phyloP scores from a whole-genome alignment of 2,888 invertebrate genomes.

The Cryptocephalus primarius region DNA sequence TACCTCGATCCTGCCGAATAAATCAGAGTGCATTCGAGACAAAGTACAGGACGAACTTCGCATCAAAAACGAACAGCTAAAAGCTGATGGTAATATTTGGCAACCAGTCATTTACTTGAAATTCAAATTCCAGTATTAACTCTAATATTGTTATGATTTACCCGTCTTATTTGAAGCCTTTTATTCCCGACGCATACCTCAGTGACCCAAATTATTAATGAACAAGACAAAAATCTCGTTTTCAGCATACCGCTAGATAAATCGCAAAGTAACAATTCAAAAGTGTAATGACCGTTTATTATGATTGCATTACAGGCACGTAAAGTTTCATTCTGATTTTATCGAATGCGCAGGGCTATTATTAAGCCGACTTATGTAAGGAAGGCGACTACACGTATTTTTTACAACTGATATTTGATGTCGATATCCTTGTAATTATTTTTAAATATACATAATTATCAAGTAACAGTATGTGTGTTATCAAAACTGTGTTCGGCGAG shows the following conservation, averaged over 20 bases:
- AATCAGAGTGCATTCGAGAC: too few relatives aligned
- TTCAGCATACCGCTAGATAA: slow-evolving; percentile 6
- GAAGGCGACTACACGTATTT: slow-evolving; percentile 10
- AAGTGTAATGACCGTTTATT: slow-evolving; percentile 15
- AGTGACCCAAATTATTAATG: background rate
- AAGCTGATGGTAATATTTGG: too few relatives aligned
- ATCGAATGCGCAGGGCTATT: slow-evolving; percentile 11
- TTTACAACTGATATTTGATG: slow-evolving; percentile 9
- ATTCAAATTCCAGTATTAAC: too few relatives aligned
- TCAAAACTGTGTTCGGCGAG: slow-evolving; percentile 9
- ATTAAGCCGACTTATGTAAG: slow-evolving; percentile 14
- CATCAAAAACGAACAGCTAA: too few relatives aligned
- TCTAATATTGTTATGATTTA: too few relatives aligned
- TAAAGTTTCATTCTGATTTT: slow-evolving; percentile 13
- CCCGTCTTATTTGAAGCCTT: too few relatives aligned
- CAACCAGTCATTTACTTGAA: too few relatives aligned
- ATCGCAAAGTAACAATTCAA: slow-evolving; percentile 11
- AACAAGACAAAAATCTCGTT: background rate
- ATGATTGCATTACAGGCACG: slow-evolving; percentile 9
- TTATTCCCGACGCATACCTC: too few relatives aligned
- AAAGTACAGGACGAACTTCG: too few relatives aligned
- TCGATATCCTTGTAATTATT: slow-evolving; percentile 15
- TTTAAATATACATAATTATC: slow-evolving; percentile 16
- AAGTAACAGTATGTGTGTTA: slow-evolving; percentile 10
- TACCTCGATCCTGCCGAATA: too few relatives aligned